Base-by-base conservation (phyloP, 2,888 invertebrate genomes). In the Disparrhopalites patrizii region DNA sequence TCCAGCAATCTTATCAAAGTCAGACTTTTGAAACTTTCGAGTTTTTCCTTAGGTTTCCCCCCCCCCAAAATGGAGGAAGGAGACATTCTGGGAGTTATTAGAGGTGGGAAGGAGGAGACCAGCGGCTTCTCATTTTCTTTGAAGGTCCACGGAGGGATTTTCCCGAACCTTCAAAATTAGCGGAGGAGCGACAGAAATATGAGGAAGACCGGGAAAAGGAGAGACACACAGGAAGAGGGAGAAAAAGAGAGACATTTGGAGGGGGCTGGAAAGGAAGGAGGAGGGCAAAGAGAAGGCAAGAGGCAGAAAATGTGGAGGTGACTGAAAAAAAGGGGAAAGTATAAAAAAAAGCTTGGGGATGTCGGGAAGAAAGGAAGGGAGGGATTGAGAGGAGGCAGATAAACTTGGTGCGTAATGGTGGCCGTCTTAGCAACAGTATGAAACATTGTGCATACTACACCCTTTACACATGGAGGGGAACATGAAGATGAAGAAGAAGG, bases 371-470 rank as follows among this genome's bases (percentile, higher is more conserved):
- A 47, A 47, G 47, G 23, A 23, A 43, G 40, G 31, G 5, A 47
- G 31, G 20, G 28, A 60, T 15, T 18, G 47, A 20, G 27, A 61
- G 31, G n/a, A 31, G 23, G 3, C 5, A 20, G 23, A 20, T 61
- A 50, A 31, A 61, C 18, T 61, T 50, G 31, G 60, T 61, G 51
- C 47, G 20, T 33, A 51, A 51, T 31, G 31, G 43, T 33, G 47
- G 47, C 47, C 60, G n/a, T n/a, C n/a, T n/a, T n/a, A n/a, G n/a
- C n/a, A n/a, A n/a, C n/a, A n/a, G n/a, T n/a, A n/a, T n/a, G n/a
- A n/a, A n/a, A 60, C 18, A 57, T 10, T 18, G 5, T 47, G 25
- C 47, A 47, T 23, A 23, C 23, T 18, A 47, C 8, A 47, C 20
- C 23, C 25, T 47, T 15, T 47, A 47, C 23, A 7, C 23, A 47